phyloP scores from a whole-genome alignment of 2,797 vertebrate genomes.

The Amphiprion clarkii region DNA sequence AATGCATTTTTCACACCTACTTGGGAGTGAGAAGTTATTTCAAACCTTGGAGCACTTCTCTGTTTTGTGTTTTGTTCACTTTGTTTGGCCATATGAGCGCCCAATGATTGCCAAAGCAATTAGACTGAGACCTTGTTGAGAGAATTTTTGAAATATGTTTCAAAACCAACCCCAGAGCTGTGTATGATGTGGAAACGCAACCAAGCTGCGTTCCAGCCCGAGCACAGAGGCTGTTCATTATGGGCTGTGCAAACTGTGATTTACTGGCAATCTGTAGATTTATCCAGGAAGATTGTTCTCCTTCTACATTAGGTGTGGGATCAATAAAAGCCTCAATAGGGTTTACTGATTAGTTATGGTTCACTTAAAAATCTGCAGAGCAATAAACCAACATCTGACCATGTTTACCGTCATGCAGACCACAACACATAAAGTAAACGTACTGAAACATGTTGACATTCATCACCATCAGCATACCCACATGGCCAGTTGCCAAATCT shows the following conservation, averaged over 20 bases:
- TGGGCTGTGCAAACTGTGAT: constrained; percentile 25
- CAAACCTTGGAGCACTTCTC: constrained; percentile 55
- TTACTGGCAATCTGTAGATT: constrained; percentile 53
- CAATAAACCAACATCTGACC: constrained; percentile 23
- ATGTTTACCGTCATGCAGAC: constrained; percentile 16
- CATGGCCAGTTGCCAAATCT: constrained; percentile 15
- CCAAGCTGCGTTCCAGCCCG: constrained; percentile 14
- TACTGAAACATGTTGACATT: constrained; percentile 14
- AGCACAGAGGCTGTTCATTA: constrained; percentile 13
- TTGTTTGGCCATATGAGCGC: constrained; percentile 58
- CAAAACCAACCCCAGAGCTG: constrained; percentile 42
- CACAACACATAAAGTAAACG: constrained; percentile 1
- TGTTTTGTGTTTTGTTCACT: constrained; percentile 58
- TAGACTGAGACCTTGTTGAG: constrained; percentile 61
- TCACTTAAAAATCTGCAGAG: constrained; percentile 27
- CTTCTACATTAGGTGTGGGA: constrained; percentile 6
- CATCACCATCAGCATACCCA: constrained; percentile 17
- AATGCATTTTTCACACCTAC: constrained; percentile 58
- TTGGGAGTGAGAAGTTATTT: constrained; percentile 58
- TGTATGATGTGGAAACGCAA: constrained; percentile 17
- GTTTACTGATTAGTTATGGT: constrained; percentile 27
- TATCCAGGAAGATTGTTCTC: constrained; percentile 6
- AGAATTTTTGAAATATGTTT: constrained; percentile 53
- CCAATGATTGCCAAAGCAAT: constrained; percentile 57
- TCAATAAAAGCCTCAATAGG: constrained; percentile 38